phyloP scores from a whole-genome alignment of 2,797 vertebrate genomes.

The Valencia hispanica region DNA sequence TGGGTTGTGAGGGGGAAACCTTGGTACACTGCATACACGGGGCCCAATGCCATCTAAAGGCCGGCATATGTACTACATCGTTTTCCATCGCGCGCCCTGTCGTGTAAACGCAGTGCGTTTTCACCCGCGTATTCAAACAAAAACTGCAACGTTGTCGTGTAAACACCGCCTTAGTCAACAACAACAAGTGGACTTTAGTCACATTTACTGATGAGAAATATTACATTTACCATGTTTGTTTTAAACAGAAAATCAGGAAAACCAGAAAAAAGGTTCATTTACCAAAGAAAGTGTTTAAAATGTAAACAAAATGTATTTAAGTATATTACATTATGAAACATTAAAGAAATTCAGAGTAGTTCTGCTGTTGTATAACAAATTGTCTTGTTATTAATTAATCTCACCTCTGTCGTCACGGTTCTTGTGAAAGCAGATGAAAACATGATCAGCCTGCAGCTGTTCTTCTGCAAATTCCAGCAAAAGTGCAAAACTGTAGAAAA shows the following conservation, averaged over 20 bases:
- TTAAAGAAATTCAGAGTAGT: background rate
- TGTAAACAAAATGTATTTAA: background rate
- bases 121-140: too few species aligned
- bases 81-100: too few species aligned
- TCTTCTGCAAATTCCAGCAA: conserved; percentile 97
- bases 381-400: conserved; percentile 14
- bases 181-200: background rate
- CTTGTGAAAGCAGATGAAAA: conserved; percentile 98
- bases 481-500: conserved; percentile 87
- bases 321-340: background rate
- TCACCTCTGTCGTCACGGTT: conserved; percentile 94
- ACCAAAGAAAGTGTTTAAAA: background rate
- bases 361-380: background rate
- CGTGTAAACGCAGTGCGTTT: too few species aligned
- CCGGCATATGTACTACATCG: too few species aligned
- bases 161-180: too few species aligned
- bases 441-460: conserved; percentile 90
- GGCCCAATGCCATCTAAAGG: too few species aligned
- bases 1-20: too few species aligned
- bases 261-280: background rate
- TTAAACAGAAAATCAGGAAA: background rate
- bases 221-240: background rate
- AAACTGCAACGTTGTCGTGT: too few species aligned
- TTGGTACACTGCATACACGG: too few species aligned
- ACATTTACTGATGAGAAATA: background rate